A percentile compares a stretch with the other conserved stretches of the same genome.
These are phyloP conservation scores for Florisuga fusca DNA, from an alignment of 2,797 vertebrate genomes.

Conservation along the genomic window DNA sequence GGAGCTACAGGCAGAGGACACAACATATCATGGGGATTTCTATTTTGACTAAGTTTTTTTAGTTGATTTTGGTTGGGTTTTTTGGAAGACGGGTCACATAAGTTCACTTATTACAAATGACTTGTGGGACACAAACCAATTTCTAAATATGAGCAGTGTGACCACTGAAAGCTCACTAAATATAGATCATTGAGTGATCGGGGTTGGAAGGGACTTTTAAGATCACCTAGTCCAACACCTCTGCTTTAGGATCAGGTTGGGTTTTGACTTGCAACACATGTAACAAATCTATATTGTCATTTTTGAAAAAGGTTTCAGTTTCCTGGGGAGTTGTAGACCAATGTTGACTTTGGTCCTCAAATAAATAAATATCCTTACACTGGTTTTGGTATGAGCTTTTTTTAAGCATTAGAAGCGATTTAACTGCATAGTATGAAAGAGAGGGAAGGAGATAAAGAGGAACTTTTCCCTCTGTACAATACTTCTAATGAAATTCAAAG, in stretches of 20 bases:
- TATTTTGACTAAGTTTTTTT: not conserved
- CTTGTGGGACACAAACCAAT: not conserved
- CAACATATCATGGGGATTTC: not conserved
- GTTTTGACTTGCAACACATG: not conserved
- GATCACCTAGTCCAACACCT: not conserved
- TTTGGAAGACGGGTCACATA: not conserved
- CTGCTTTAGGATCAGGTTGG: not conserved
- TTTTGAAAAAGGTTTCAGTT: not conserved
- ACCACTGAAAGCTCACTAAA: not conserved
- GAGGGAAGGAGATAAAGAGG: not conserved
- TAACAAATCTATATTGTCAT: not conserved
- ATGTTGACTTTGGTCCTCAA: not conserved
- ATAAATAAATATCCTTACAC: not conserved
- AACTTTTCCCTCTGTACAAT: not conserved
- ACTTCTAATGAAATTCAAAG: not conserved
- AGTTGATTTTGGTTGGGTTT: rapidly evolving
- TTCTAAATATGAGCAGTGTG: not conserved
- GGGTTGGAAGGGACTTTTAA: not conserved
- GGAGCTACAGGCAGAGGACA: not conserved
- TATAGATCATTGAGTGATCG: not conserved
- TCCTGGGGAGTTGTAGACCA: not conserved
- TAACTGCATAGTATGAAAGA: not conserved
- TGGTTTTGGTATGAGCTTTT: not conserved
- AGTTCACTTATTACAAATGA: not conserved
- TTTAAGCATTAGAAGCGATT: not conserved